phyloP scores from a whole-genome alignment of 2,888 invertebrate species.

The Tinea pellionella region DNA sequence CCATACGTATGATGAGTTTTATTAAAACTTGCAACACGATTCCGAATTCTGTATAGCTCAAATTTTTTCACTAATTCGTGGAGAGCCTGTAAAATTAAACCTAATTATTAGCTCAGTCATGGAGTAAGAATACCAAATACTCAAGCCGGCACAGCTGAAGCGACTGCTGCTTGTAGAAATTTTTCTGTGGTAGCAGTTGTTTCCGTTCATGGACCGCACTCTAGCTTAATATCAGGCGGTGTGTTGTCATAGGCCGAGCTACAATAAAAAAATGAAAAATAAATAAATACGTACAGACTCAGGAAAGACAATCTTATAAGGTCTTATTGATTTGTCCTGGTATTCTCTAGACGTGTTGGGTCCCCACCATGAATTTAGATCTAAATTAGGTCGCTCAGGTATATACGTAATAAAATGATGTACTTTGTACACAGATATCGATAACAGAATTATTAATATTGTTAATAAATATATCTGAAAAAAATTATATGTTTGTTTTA shows the following conservation, averaged over 20 bases:
- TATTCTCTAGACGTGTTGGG: slow-evolving; percentile 24
- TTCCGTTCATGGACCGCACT: too few species aligned
- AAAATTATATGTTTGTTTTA: not conserved
- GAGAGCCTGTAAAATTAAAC: slow-evolving; percentile 50
- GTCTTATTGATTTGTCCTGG: slow-evolving; percentile 63
- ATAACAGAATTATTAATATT: not conserved
- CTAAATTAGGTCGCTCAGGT: not conserved
- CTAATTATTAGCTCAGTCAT: not conserved
- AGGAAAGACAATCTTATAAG: slow-evolving; percentile 70
- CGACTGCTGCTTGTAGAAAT: too few species aligned
- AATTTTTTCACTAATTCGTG: slow-evolving; percentile 66
- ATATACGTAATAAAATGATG: not conserved
- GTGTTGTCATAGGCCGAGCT: too few species aligned
- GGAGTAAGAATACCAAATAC: not conserved
- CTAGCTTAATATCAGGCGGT: too few species aligned
- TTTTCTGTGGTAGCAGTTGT: too few species aligned
- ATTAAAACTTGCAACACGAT: slow-evolving; percentile 53
- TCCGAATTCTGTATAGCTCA: slow-evolving; percentile 43
- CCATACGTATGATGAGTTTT: slow-evolving; percentile 83
- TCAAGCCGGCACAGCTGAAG: too few species aligned
- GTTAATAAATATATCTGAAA: not conserved
- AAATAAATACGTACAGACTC: slow-evolving; percentile 62
- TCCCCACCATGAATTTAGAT: slow-evolving; percentile 37
- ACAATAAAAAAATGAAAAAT: not conserved
- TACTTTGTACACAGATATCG: not conserved